phyloP scores from a whole-genome alignment of 2,113 vertebrate species.

The Zosterops borbonicus region DNA sequence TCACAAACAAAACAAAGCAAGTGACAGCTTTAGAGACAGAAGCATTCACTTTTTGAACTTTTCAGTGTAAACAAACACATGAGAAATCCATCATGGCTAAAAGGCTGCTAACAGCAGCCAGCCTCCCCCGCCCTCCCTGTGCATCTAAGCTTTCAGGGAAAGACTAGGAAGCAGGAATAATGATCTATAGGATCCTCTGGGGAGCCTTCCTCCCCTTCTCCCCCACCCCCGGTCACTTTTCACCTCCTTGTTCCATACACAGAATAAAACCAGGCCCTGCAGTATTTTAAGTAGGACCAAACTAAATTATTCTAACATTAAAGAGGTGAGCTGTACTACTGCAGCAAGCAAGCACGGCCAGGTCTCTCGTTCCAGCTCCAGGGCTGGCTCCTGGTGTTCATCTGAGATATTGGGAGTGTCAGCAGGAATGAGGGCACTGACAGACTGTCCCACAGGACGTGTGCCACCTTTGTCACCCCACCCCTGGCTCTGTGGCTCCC shows the following conservation, averaged over 20 bases:
- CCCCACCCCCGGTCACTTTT: neutral
- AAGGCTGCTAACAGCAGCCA: slow-evolving; percentile 41
- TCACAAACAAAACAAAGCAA: neutral
- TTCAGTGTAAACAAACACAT: slow-evolving; percentile 13
- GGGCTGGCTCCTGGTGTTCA: neutral
- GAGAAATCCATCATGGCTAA: slow-evolving; percentile 43
- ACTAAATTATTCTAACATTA: neutral
- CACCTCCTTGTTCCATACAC: neutral
- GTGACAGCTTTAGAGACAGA: neutral
- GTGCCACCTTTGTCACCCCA: neutral
- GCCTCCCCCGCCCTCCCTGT: neutral
- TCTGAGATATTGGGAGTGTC: fast-evolving
- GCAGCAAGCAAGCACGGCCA: neutral
- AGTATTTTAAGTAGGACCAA: neutral
- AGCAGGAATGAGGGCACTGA: neutral
- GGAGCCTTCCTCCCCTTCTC: neutral
- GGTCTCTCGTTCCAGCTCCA: neutral
- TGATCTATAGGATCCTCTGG: neutral
- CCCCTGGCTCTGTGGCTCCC: neutral
- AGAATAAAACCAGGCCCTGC: neutral
- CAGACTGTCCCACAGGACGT: neutral
- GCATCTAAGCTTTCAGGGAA: slow-evolving; percentile 42
- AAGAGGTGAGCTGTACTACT: neutral
- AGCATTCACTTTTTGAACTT: neutral
- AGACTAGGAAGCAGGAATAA: slow-evolving; percentile 30